A percentile compares a stretch with the other conserved stretches of the same genome.
Conservation (phyloP, 2,888 invertebrate genomes). For the Andrena haemorrhoa region DNA sequence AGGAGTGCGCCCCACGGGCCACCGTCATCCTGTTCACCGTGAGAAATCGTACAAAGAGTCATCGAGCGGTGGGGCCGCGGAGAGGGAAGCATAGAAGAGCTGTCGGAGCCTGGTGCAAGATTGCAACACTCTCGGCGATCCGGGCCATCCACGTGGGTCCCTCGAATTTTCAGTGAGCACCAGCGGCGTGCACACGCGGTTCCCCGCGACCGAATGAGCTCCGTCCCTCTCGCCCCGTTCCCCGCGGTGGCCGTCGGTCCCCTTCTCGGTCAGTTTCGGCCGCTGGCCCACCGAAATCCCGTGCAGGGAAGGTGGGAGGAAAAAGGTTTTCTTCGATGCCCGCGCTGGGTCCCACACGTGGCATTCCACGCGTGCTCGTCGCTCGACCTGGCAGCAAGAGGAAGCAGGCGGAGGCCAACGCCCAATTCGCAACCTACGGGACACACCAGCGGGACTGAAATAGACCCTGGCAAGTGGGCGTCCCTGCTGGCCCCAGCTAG, state of each 20-base stretch:
- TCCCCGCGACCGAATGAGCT: constrained; percentile 30
- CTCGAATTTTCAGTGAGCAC: constrained; percentile 60
- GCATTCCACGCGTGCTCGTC: constrained; percentile 64
- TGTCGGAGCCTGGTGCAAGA: constrained; percentile 53
- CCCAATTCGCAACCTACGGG: constrained; percentile 80
- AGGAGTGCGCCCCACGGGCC: not conserved
- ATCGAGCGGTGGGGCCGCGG: constrained; percentile 4
- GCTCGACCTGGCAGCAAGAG: constrained; percentile 29
- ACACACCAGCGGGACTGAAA: constrained; percentile 58
- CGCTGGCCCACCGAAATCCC: constrained; percentile 36
- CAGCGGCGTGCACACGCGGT: constrained; percentile 29
- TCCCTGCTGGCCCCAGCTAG: constrained; percentile 45
- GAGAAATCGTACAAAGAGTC: constrained; percentile 60
- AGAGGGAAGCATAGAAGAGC: constrained; percentile 37
- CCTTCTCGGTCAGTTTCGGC: not conserved
- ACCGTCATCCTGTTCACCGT: constrained; percentile 43
- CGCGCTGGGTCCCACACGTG: constrained; percentile 63
- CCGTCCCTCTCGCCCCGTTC: constrained; percentile 19
- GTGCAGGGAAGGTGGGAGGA: constrained; percentile 40
- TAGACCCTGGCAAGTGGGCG: constrained; percentile 69
- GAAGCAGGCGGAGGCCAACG: constrained; percentile 75
- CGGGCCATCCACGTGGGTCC: constrained; percentile 72
- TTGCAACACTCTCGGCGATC: constrained; percentile 70
- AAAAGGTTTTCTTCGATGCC: constrained; percentile 43
- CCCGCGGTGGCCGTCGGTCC: not conserved